Base-by-base conservation (phyloP, 2,888 invertebrate species). In the Nebria brevicollis region DNA sequence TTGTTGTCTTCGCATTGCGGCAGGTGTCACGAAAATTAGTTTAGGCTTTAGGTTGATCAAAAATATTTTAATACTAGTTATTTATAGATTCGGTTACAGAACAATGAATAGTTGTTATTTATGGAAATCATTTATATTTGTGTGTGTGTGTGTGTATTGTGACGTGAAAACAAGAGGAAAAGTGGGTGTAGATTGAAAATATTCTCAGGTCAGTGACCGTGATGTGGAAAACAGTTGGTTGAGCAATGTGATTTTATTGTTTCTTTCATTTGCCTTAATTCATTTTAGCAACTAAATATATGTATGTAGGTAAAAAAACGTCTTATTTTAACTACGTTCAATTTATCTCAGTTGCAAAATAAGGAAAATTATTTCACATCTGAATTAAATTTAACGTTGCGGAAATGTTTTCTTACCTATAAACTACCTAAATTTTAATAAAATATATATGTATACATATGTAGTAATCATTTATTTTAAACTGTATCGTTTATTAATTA, bases 131-230 rank as follows among this genome's bases (percentile, higher is more conserved):
- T 77, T 15, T 78, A 42, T 78, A 41, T 73, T 72, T 64, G 65
- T 66, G 72, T 72, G 34, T 20, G 70, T 70, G 70, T 70, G 70
- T 72, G 42, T 72, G 72, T 78, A 78, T 78, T 78, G 78, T 78
- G 72, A 42, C 73, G 73, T 65, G 78, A 78, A 78, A 78, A 78
- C 73, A 78, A 34, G 73, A 66, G 78, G 78, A 78, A 78, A 78
- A 78, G 78, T 78, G 78, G 78, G 78, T 78, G 78, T 78, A 66
- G 73, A 78, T 72, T 78, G 78, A 78, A 78, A 78, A 78, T 78
- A 78, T 78, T 78, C 78, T 41, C 66, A 73, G 78, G 78, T 72
- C 73, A 73, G 4, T 72, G 78, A 78, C 78, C 73, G 54, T 13
- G 78, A 25, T 64, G 66, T 77, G 77, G 78, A 78, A 78, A 78